phyloP scores from a whole-genome alignment of 2,888 invertebrate genomes.

The Agriopis leucophaearia region DNA sequence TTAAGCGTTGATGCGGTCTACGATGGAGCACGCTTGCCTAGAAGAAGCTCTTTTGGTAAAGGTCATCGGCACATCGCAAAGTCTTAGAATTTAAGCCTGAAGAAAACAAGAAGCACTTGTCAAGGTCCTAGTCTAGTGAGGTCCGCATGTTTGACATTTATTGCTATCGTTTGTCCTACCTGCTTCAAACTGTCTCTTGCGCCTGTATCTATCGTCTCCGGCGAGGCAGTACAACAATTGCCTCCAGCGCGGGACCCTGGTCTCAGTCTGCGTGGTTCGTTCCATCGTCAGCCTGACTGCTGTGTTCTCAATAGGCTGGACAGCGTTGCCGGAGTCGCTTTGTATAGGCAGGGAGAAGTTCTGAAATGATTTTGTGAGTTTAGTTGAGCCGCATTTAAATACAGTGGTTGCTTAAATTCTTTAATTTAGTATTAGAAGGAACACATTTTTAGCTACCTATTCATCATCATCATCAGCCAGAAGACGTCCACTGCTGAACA shows the following conservation, averaged over 20 bases:
- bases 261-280: constrained; percentile 93
- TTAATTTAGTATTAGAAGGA: neutral
- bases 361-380: constrained; percentile 54
- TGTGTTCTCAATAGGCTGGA: constrained; percentile 47
- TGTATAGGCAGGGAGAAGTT: constrained; percentile 69
- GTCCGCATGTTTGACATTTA: no score
- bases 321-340: constrained; percentile 57
- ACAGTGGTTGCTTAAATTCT: no score
- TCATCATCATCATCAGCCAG: no score
- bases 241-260: constrained; percentile 90
- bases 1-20: no score
- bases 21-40: no score
- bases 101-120: no score
- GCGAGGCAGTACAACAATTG: constrained; percentile 93
- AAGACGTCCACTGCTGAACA: no score
- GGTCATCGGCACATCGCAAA: no score
- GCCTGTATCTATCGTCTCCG: constrained; percentile 91
- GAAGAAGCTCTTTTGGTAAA: no score
- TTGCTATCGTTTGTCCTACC: constrained; percentile 58
- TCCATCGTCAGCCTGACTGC: constrained; percentile 90
- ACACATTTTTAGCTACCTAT: neutral
- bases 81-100: no score
- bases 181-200: constrained; percentile 91
- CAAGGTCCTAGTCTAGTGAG: no score
- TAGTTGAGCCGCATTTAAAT: no score